Base-by-base conservation (phyloP, 1,140 invertebrate species). In the Drosophila mayri region DNA sequence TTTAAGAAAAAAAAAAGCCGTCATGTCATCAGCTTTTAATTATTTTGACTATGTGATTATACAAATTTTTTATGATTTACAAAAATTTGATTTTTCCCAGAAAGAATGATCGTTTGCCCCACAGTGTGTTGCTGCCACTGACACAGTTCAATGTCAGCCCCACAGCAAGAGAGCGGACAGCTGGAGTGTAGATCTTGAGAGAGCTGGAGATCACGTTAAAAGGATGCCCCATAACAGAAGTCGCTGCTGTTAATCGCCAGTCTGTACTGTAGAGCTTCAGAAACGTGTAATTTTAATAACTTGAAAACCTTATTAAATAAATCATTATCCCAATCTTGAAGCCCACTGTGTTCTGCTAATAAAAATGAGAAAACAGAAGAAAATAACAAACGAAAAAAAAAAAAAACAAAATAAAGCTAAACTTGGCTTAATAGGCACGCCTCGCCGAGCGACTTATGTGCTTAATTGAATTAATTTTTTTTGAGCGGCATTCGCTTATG, bases 121-220 rank as follows among this genome's bases (percentile, higher is more conserved):
- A 47, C 16, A 25, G 46, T 47, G 14, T 1, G 22, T 49, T 57
- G 52, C 81, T 76, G 81, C 81, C 81, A 84, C 81, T 84, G 81
- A 84, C 81, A 84, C 81, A 80, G 76, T 85, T 84, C 81, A 84
- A 84, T 84, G 81, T 80, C 81, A 84, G 75, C 50, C 37, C 12
- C 28, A 32, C 22, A 49, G 44, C 38, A 30, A 40, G 65, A 43
- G 22, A 16, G 49, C 20, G 38, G 50, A 61, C 41, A 54, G 40
- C 12, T 30, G 35, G 41, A 38, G 57, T 44, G 20, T 38, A 22
- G 47, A 58, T 38, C 14, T 25, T 28, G 44, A 37, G 63, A 65
- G 47, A 64, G 58, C 32, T 32, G 37, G 50, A 32, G 60, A 52
- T 40, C 30, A 75, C 70, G 77, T 80, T 71, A 71, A 60, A 77